A percentile compares a stretch with the other conserved stretches of the same genome.
These are phyloP conservation scores for Coracopsis vasa DNA, from an alignment of 2,113 vertebrate genomes.

Conservation along the genomic window DNA sequence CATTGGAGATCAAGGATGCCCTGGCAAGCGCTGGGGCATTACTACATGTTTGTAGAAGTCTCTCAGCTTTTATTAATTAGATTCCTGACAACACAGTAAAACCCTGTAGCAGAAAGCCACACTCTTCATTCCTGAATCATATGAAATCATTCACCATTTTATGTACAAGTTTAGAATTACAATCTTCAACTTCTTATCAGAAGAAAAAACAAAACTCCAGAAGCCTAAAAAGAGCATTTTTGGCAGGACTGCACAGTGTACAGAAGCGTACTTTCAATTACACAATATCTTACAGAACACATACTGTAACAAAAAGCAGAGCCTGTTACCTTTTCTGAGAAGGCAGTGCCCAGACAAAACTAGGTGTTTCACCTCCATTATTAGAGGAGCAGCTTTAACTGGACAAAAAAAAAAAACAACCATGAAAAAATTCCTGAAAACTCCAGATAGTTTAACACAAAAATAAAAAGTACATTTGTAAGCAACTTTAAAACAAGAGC, in stretches of 20 bases:
- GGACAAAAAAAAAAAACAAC: not conserved
- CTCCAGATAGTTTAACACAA: constrained; percentile 48
- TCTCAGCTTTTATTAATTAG: constrained; percentile 56
- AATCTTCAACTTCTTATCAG: constrained; percentile 66
- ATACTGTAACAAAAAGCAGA: constrained; percentile 50
- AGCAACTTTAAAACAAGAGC: constrained; percentile 52
- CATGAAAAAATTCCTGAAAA: constrained; percentile 22
- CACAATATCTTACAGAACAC: constrained; percentile 65
- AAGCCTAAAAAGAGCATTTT: constrained; percentile 55
- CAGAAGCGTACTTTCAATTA: constrained; percentile 62
- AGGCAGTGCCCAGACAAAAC: constrained; percentile 8
- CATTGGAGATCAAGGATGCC: not conserved
- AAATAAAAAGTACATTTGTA: constrained; percentile 53
- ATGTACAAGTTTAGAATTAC: constrained; percentile 64
- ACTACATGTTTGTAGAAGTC: constrained; percentile 1
- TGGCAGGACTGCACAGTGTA: constrained; percentile 61
- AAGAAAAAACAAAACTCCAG: constrained; percentile 35
- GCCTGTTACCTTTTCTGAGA: constrained; percentile 8
- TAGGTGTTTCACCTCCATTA: constrained; percentile 10
- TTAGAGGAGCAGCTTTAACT: constrained; percentile 16
- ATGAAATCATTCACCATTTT: constrained; percentile 61
- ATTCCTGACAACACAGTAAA: constrained; percentile 14
- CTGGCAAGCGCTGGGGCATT: not conserved
- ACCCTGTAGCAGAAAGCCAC: constrained; percentile 27
- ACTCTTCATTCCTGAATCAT: constrained; percentile 31